Base-by-base conservation (phyloP, 2,113 vertebrate genomes). In the Mionectes macconnelli region DNA sequence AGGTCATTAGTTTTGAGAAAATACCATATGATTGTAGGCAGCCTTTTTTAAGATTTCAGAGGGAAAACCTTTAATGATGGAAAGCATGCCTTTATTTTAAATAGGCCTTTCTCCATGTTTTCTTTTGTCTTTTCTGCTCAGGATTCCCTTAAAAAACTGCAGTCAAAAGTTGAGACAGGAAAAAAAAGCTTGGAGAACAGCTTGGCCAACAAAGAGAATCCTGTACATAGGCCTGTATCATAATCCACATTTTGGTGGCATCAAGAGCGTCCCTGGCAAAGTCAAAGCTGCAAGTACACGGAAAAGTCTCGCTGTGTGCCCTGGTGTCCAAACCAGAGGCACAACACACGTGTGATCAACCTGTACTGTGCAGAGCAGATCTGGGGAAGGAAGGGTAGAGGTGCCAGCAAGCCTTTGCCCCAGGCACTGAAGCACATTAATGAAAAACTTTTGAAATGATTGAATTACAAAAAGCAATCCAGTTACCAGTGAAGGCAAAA, bases 111-210 rank as follows among this genome's bases (percentile, higher is more conserved):
- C 39, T 84, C 56, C 19, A 4, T 14, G 30, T 68, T 63, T 66
- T 62, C n/a, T 79, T 85, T 77, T 39, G 23, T 50, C 21, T 63
- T 68, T 23, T 9, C 24, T 75, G 17, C n/a, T 64, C 52, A 56
- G 56, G 49, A 79, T 72, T 92, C 49, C 60, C 40, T 44, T n/a
- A 19, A 68, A 72, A 94, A 81, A 52, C 4, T 5, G 1, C n/a
- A 83, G 53, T 12, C 9, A 7, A 0, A 1, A 45, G 21, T 39
- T 66, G 49, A 81, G 19, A 72, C 9, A 31, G 16, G 28, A 59
- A 78, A 79, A 83, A 78, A 14, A 9, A 40, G 64, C 33, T 15
- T n/a, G 8, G 55, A 72, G 15, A 59, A 55, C 0, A 0, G 8
- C 53, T 37, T 76, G 62, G 37, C 31, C 55, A 12, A 42, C 55